These are phyloP conservation scores for Nycteola revayana DNA, from an alignment of 2,888 invertebrate genomes.

Conservation along the genomic window DNA sequence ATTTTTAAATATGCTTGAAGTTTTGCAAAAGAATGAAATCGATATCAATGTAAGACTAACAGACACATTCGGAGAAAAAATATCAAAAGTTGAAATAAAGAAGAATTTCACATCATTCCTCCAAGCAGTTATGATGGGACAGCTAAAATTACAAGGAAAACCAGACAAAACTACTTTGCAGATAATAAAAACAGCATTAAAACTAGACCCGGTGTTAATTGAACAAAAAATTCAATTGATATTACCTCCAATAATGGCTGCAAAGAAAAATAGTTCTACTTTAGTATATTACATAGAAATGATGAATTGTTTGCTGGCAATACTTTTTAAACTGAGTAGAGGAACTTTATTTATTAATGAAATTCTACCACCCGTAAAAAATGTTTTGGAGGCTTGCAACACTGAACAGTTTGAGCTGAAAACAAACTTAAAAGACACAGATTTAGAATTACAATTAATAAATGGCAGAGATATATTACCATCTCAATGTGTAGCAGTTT, in stretches of 20 bases:
- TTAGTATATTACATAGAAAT: constrained; percentile 55
- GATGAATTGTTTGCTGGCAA: constrained; percentile 64
- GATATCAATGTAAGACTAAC: constrained; percentile 64
- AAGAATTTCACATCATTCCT: constrained; percentile 64
- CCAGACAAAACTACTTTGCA: constrained; percentile 57
- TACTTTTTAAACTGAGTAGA: constrained; percentile 67
- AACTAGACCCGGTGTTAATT: constrained; percentile 66
- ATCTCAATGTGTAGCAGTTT: constrained; percentile 53
- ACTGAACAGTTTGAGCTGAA: constrained; percentile 58
- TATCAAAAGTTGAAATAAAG: constrained; percentile 62
- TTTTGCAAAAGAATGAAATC: constrained; percentile 57
- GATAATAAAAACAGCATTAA: constrained; percentile 61
- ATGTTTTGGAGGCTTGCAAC: constrained; percentile 55
- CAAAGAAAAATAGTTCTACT: constrained; percentile 50
- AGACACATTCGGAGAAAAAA: constrained; percentile 62
- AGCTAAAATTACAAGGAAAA: constrained; percentile 63
- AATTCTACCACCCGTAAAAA: constrained; percentile 62
- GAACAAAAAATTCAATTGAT: constrained; percentile 62
- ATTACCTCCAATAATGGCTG: constrained; percentile 61
- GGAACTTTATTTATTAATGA: constrained; percentile 61
- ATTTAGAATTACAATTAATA: constrained; percentile 60
- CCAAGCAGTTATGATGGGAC: constrained; percentile 61
- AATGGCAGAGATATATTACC: constrained; percentile 62
- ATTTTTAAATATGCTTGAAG: constrained; percentile 63
- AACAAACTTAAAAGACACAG: constrained; percentile 34